A percentile compares a stretch with the other conserved stretches of the same genome.
Evolutionary conservation across 2,888 invertebrate genomes (phyloP).

Genomic region (Hyppa rectilinea): DNA sequence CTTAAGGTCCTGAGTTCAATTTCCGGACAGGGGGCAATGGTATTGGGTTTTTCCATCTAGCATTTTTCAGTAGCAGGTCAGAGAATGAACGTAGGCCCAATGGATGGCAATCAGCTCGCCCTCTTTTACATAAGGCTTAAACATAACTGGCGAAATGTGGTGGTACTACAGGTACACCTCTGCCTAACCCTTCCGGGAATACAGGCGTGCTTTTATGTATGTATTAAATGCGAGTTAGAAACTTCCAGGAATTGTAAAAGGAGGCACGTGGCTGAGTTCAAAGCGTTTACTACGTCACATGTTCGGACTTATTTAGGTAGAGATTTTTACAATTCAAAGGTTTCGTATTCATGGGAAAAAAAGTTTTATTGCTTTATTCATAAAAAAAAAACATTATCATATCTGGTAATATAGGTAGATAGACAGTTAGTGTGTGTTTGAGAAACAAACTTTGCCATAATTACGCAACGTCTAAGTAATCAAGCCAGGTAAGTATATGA

Average conservation of each 20-base stretch:
- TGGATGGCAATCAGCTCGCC: not conserved
- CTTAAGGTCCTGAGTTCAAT: not conserved
- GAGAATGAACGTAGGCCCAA: not conserved
- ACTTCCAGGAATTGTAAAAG: slow-evolving; percentile 19
- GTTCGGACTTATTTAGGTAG: not conserved
- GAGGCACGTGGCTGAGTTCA: slow-evolving; percentile 1
- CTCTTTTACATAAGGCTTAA: not conserved
- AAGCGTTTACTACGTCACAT: not conserved
- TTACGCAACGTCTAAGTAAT: not conserved
- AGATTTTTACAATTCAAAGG: not conserved
- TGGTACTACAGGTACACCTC: too few species aligned
- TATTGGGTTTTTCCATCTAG: not conserved
- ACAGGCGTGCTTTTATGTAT: not conserved
- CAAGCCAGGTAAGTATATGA: slow-evolving; percentile 64
- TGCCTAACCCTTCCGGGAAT: too few species aligned
- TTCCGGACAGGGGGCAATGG: not conserved
- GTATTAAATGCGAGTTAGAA: not conserved
- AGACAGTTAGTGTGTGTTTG: not conserved
- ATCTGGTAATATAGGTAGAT: not conserved
- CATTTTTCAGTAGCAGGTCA: not conserved
- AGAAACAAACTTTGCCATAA: not conserved
- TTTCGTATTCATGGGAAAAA: not conserved
- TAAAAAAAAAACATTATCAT: too few species aligned
- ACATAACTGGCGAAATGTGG: not conserved
- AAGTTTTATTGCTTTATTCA: not conserved